Base-by-base conservation (phyloP, 2,797 vertebrate genomes). In the Micromesistius poutassou region DNA sequence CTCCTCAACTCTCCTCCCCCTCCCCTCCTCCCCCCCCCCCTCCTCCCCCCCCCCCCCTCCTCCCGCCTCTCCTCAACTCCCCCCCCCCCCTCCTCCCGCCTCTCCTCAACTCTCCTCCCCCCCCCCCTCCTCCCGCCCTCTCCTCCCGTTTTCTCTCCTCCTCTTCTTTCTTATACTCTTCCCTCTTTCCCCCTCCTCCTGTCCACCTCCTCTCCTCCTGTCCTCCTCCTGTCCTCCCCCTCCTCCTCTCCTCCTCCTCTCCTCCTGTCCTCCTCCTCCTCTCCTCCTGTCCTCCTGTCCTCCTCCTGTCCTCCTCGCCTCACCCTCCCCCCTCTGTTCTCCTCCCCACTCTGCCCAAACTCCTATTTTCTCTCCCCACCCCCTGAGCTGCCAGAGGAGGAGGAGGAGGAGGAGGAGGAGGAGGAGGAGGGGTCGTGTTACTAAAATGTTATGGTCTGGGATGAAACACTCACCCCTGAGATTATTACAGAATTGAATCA, bases 381-480 rank as follows among this genome's bases (percentile, higher is more conserved):
- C 62, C 62, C 62, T 62, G 8, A n/a, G n/a, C n/a, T n/a, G n/a
- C n/a, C n/a, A n/a, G 62, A 68, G 55, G 22, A 25, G 55, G 55
- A 1, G 22, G 22, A 25, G 55, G 55, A 62, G 16, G 6, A 50
- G 46, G 62, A 68, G 55, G 22, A 25, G 55, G 55, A 1, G 22
- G 22, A 25, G 55, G 55, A 62, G 16, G 6, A 50, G 46, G 46
- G 62, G 25, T 68, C 62, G 2, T 68, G 28, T 68, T 68, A 28
- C 62, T 62, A 3, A 81, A 75, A 77, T 76, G 84, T 78, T 76
- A 75, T 77, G 80, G 87, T 86, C 82, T 79, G 76, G 50, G 19
- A 19, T 77, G 76, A 55, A 55, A 33, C 46, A 35, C 30, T 31
- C 71, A 74, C 74, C 71, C 78, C 68, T n/a, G 71, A 71, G 82